Evolutionary conservation across 2,797 vertebrate genomes (phyloP).

Genomic region (Australoheros facetus): DNA sequence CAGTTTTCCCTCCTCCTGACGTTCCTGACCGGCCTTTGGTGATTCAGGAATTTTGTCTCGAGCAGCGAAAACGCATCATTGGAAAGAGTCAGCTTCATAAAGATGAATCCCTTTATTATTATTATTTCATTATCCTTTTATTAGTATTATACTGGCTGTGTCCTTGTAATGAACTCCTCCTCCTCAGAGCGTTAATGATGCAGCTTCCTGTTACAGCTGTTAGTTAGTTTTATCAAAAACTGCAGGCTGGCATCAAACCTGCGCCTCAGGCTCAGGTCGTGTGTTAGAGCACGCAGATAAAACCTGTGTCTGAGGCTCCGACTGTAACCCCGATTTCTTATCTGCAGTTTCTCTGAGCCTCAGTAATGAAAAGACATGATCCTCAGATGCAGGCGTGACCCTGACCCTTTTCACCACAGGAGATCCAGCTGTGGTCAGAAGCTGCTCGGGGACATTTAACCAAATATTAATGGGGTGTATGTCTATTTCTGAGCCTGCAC

Average conservation of each 20-base stretch:
- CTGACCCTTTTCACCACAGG: neutral
- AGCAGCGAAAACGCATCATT: no score
- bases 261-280: neutral
- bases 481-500: neutral
- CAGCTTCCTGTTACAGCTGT: neutral
- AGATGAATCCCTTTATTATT: no score
- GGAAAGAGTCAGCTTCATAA: no score
- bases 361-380: no score
- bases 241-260: neutral
- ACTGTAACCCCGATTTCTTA: neutral
- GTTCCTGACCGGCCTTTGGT: no score
- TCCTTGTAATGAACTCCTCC: neutral
- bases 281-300: neutral
- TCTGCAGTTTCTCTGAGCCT: no score
- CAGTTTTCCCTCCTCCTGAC: no score
- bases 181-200: neutral
- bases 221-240: accelerated
- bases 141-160: accelerated
- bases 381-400: no score
- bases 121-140: neutral
- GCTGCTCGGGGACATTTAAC: accelerated
- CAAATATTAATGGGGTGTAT: neutral
- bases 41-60: no score
- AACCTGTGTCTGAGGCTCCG: neutral
- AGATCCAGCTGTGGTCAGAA: accelerated